Evolutionary conservation across 2,797 vertebrate genomes (phyloP), one percentile per base, ranked within the genome.

Genomic region (Spea hammondii): DNA sequence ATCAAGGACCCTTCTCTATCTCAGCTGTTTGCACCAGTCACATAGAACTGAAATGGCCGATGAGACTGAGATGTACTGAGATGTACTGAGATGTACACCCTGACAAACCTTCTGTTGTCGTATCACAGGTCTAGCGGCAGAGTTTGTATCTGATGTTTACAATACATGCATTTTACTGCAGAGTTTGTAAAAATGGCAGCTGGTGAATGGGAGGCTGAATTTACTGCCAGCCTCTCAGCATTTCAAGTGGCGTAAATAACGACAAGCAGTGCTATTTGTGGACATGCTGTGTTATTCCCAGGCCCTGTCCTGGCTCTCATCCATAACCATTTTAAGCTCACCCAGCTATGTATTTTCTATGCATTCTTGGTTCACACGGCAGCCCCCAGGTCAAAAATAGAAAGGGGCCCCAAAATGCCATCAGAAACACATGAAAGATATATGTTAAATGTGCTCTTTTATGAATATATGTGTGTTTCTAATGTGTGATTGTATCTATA

Each of bases 11-110:
- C 14, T 49, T 14, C 9, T 13, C 17, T 60, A 65, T 49, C 13
- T 10, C 78, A 79, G 78, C 78, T 79, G 78, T 67, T 74, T 47
- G 64, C 74, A 70, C 72, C 65, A 62, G 65, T 79, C 72, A 79
- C 57, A 79, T 14, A 64, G 17, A 11, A 44, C 64, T 74, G 77
- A 44, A 44, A 13, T 57, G 3, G 9, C 46, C 60, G 8, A n/a
- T n/a, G n/a, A n/a, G n/a, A n/a, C n/a, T n/a, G n/a, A n/a, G n/a
- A n/a, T n/a, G n/a, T n/a, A n/a, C n/a, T n/a, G n/a, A n/a, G n/a
- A n/a, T n/a, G n/a, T n/a, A n/a, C n/a, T n/a, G n/a, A n/a, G 32
- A 32, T 32, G 32, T 32, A 32, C 32, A 32, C 32, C 32, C 32
- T 32, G 32, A 32, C 2, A 32, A 32, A 32, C 32, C 0, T 32